A percentile compares a stretch with the other conserved stretches of the same genome.
phyloP scores from a whole-genome alignment of 1,140 invertebrate genomes.

The Eriocheir sinensis region DNA sequence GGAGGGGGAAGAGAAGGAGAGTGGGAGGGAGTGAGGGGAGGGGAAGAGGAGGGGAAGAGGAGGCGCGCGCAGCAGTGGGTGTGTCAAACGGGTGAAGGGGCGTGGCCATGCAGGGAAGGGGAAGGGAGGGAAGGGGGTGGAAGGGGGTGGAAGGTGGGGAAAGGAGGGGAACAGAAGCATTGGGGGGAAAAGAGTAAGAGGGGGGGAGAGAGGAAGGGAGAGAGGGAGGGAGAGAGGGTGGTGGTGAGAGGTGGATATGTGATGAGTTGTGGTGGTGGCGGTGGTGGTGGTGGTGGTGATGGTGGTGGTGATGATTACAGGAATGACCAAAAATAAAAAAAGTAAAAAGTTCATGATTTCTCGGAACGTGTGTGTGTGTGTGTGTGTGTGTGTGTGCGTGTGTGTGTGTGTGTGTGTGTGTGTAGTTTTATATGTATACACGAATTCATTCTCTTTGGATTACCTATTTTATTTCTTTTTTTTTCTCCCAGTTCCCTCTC shows the following conservation, averaged over 20 bases:
- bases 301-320: not conserved
- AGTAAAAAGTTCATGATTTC: not conserved
- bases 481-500: not conserved
- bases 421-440: slow-evolving; percentile 38
- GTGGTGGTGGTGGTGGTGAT: not conserved
- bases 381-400: slow-evolving; percentile 32
- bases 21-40: slow-evolving; percentile 30
- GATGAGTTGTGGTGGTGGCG: not conserved
- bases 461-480: not conserved
- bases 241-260: not conserved
- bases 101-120: not conserved
- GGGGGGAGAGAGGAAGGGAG: not conserved
- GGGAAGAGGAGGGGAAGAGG: not conserved
- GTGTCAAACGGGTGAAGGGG: not conserved
- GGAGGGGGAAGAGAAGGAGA: not conserved
- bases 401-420: slow-evolving; percentile 31
- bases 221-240: not conserved
- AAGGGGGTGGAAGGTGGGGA: not conserved
- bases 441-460: not conserved
- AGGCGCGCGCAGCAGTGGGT: not conserved
- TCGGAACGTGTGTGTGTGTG: slow-evolving; percentile 31
- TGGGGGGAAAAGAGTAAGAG: not conserved
- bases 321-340: not conserved
- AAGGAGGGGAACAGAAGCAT: not conserved
- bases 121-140: not conserved